These are phyloP conservation scores for Himalopsyche kuldschensis DNA, from an alignment of 2,888 invertebrate genomes.

Conservation along the genomic window DNA sequence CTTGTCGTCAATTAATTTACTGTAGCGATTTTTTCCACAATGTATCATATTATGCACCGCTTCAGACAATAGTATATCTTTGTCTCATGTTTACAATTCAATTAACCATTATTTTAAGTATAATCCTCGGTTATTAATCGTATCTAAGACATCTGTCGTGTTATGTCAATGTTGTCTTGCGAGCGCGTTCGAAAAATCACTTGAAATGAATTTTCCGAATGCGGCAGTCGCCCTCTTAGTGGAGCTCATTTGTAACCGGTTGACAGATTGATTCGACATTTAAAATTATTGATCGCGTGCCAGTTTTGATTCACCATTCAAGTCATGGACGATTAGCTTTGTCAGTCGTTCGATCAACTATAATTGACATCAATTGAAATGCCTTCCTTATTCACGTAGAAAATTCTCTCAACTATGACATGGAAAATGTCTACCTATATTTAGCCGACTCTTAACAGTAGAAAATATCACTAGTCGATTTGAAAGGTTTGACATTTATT, in stretches of 20 bases:
- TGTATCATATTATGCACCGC: no score
- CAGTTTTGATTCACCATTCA: background rate
- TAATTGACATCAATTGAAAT: background rate
- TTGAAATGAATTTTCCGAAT: background rate
- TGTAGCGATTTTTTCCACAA: no score
- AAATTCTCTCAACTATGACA: background rate
- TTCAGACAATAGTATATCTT: no score
- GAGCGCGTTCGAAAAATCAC: background rate
- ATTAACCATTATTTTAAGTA: no score
- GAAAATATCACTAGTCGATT: no score
- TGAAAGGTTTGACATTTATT: no score
- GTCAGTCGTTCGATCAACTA: background rate
- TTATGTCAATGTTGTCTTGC: background rate
- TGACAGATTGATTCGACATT: background rate
- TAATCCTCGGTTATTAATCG: background rate
- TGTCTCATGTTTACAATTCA: no score
- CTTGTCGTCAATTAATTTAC: no score
- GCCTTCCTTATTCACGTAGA: background rate
- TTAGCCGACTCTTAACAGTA: no score
- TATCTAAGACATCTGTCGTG: background rate
- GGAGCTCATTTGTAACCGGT: background rate
- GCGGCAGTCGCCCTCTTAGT: background rate
- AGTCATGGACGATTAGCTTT: background rate
- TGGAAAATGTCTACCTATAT: background rate
- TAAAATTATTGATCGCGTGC: background rate